A percentile compares a stretch with the other conserved stretches of the same genome.
These are phyloP conservation scores for Garra rufa DNA, from an alignment of 2,113 vertebrate species.

Conservation along the genomic window DNA sequence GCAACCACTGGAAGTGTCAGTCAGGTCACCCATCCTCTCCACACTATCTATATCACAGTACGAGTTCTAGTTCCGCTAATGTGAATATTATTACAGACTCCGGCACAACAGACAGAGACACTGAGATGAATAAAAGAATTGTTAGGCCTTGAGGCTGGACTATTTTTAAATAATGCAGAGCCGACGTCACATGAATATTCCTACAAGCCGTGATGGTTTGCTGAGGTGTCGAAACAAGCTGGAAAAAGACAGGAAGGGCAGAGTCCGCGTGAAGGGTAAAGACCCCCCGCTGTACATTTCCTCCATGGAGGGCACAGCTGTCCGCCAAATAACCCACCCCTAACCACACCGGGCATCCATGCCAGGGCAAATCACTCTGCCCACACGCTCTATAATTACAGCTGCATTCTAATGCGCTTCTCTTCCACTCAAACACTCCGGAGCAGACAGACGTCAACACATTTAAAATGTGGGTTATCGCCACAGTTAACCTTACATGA, in stretches of 20 bases:
- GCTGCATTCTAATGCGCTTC: conserved; percentile 42
- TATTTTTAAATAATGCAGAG: conserved; percentile 25
- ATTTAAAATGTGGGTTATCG: conserved; percentile 50
- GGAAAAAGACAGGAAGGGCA: conserved; percentile 10
- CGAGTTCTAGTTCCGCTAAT: not conserved
- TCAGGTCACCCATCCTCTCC: not conserved
- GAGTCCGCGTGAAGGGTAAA: conserved; percentile 22
- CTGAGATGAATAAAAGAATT: not conserved
- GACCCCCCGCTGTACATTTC: conserved; percentile 29
- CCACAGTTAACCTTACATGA: conserved; percentile 47
- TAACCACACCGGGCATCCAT: conserved; percentile 24
- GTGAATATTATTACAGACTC: not conserved
- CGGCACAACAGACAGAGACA: not conserved
- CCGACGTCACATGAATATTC: conserved; percentile 7
- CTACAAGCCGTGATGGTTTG: not conserved
- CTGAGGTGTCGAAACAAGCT: conserved; percentile 29
- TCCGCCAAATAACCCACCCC: conserved; percentile 35
- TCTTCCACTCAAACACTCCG: conserved; percentile 17
- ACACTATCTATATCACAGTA: not conserved
- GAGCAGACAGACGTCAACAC: conserved; percentile 13
- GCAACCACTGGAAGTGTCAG: not conserved
- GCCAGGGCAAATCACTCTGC: conserved; percentile 41
- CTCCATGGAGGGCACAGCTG: not conserved
- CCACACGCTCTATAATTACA: conserved; percentile 41
- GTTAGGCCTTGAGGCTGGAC: not conserved